Evolutionary conservation across 64 coral and sea anemone species (phyloP), one percentile per base, ranked within the genome.

Genomic region (Pocillopora verrucosa): DNA sequence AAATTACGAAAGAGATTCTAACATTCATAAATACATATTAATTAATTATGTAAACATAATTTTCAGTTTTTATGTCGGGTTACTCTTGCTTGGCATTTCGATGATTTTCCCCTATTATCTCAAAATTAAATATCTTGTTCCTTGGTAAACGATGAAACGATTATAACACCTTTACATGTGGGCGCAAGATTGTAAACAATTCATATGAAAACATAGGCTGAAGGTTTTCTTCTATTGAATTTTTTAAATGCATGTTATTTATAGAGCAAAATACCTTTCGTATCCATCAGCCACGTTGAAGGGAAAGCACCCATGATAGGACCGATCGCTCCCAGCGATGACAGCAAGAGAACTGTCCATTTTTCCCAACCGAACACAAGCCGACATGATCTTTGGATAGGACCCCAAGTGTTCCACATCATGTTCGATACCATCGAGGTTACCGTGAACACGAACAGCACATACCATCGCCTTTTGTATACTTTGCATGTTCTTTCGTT

Each of bases 381-480:
- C 11, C 88, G 87, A 41, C 60, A 73, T 4, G 92, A 80, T 30
- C 80, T 59, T 65, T 94, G 92, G 56, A 94, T 94, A 16, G 92
- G 92, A 25, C 67, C n/a, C 73, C 87, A 94, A 0, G 87, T 89
- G 64, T 94, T 94, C 35, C 70, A 72, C 61, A 89, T 85, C 15
- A 85, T 13, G 26, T 75, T 94, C 10, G 78, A 72, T 20, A 90
- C 41, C 63, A 89, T 85, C 16, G 80, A 79, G 16, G 82, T 83
- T 0, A 65, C 17, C 9, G 72, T 59, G 60, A 76, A 94, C 4
- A 94, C 56, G 0, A 73, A 72, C 7, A 94, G 80, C 26, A 94
- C 58, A 59, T 94, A 94, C 92, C 92, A 94, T 64, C 92, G 67
- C 16, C 87, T 79, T n/a, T 77, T 85, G 87, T 94, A 94, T 36